Conservation (phyloP, 2,888 invertebrate species). For the Diploptera punctata region DNA sequence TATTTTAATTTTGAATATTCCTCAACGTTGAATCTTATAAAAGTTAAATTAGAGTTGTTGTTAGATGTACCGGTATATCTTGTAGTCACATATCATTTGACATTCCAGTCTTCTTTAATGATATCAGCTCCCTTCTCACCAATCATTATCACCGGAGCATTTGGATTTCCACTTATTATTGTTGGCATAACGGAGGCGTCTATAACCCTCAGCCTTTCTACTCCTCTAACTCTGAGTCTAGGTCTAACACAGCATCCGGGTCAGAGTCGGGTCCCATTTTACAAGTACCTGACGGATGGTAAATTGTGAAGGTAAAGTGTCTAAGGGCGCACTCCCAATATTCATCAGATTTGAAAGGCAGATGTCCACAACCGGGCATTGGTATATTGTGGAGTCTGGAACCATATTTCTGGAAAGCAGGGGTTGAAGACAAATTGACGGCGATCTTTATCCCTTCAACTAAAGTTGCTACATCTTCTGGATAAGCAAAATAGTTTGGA, state of each 20-base stretch:
- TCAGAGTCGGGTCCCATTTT: slow-evolving; percentile 86
- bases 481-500: slow-evolving; percentile 91
- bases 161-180: slow-evolving; percentile 89
- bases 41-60: too few species aligned
- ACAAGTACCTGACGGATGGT: slow-evolving; percentile 84
- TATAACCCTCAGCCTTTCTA: slow-evolving; percentile 77
- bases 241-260: slow-evolving; percentile 79
- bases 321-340: slow-evolving; percentile 88
- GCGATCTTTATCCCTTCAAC: slow-evolving; percentile 63
- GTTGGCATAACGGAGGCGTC: slow-evolving; percentile 91
- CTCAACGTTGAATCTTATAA: too few species aligned
- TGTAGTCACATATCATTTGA: not conserved
- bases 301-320: slow-evolving; percentile 82
- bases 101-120: slow-evolving; percentile 83
- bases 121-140: slow-evolving; percentile 89
- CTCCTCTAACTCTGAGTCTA: slow-evolving; percentile 77
- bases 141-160: slow-evolving; percentile 90
- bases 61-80: too few species aligned
- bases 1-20: too few species aligned
- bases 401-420: slow-evolving; percentile 81
- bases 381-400: slow-evolving; percentile 80
- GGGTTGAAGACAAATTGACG: slow-evolving; percentile 70
- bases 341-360: slow-evolving; percentile 75
- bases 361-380: slow-evolving; percentile 81
- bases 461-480: slow-evolving; percentile 78